phyloP scores from a whole-genome alignment of 2,888 invertebrate species.

The Cantharis rufa region DNA sequence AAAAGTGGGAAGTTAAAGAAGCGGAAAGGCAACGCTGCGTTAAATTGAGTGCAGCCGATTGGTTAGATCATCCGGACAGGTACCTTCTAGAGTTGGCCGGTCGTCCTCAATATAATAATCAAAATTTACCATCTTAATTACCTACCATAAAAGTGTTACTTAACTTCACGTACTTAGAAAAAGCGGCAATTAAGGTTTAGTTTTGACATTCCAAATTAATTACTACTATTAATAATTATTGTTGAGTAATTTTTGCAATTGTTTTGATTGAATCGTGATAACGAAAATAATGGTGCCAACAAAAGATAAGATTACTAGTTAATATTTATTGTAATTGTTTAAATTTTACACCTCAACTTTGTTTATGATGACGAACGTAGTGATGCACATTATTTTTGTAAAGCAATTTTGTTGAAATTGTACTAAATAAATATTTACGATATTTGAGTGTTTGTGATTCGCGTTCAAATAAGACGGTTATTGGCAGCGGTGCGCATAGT shows the following conservation, averaged over 20 bases:
- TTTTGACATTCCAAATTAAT: not conserved
- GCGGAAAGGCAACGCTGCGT: conserved; percentile 84
- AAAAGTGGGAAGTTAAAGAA: conserved; percentile 87
- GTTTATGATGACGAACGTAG: not conserved
- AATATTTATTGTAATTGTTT: not conserved
- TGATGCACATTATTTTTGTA: not conserved
- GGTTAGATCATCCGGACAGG: conserved; percentile 95
- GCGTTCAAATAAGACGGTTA: not conserved
- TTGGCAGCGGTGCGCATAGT: not conserved
- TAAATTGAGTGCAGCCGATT: conserved; percentile 86
- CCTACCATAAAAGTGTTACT: not conserved
- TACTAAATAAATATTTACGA: not conserved
- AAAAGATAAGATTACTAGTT: not conserved
- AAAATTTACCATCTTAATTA: conserved; percentile 53
- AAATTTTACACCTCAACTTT: not conserved
- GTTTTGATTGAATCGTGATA: not conserved
- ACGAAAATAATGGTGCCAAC: not conserved
- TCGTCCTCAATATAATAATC: conserved; percentile 75
- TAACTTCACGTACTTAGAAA: conserved; percentile 1
- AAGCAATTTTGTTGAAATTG: not conserved
- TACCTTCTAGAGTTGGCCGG: conserved; percentile 89
- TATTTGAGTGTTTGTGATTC: not conserved
- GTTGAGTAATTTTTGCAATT: not conserved
- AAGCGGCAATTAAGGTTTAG: not conserved
- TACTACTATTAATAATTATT: not conserved